Base-by-base conservation (phyloP, 2,888 invertebrate species). In the Lydus trimaculatus region DNA sequence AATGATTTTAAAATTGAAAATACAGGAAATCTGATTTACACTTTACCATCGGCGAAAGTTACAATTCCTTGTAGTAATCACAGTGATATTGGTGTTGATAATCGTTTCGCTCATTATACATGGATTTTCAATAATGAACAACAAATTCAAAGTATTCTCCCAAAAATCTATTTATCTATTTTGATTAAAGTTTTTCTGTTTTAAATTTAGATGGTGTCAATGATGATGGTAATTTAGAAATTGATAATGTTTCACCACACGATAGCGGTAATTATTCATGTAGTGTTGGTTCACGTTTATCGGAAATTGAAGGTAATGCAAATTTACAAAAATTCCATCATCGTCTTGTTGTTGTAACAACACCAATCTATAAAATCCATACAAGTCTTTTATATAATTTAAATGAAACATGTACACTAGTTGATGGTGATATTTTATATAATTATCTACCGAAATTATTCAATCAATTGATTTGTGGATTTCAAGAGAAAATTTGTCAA, bases 191-290 rank as follows among this genome's bases (percentile, higher is more conserved):
- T 64, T 9, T n/a, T 65, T 39, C 2, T 33, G 3, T 20, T 61
- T 60, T 23, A 61, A 23, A 11, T 43, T 1, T 8, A 43, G 43
- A 0, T 17, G 43, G 43, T 8, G 11, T 43, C 17, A 43, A 5
- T 5, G 43, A 72, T 7, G 80, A 80, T 59, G 79, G 81, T 13
- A 73, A 75, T 17, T 71, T 85, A 56, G 71, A 75, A 1, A 77
- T 85, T 31, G 79, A 80, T n/a, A 78, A 81, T 56, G 75, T 82
- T 6, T 75, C 81, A 31, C 76, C 82, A 15, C 81, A 83, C 72
- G 81, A 84, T 63, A 76, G 80, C 20, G 84, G 84, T 6, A 85
- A 84, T 70, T 85, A 85, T 69, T 83, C 84, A 4, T 85, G 85
- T 69, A 77, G 76, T 0, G 75, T 79, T 64, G 76, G 62, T 56